These are phyloP conservation scores for Eubasilissa splendida DNA, from an alignment of 2,888 invertebrate species.

Conservation along the genomic window DNA sequence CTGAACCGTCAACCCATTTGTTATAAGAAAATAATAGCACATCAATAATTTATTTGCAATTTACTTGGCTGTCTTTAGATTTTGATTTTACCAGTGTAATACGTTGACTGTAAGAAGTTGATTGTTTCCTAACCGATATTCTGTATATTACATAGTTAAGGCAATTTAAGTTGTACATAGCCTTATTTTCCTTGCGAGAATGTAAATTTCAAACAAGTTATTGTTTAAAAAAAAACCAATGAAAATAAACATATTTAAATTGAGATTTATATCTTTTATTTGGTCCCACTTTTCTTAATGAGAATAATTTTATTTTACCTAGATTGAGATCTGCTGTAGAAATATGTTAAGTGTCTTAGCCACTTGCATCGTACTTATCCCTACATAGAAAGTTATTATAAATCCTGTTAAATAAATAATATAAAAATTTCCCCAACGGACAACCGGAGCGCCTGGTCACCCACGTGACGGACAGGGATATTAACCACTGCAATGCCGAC, in stretches of 20 bases:
- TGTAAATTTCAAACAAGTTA: constrained; percentile 50
- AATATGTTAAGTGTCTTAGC: background rate
- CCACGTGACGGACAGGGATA: no score
- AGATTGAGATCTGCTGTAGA: background rate
- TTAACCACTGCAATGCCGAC: no score
- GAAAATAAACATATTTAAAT: constrained; percentile 58
- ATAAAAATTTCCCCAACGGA: no score
- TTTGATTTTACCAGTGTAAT: constrained; percentile 47
- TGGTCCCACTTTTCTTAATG: no score
- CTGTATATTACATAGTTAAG: constrained; percentile 53
- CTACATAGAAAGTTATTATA: no score
- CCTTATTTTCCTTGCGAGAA: constrained; percentile 55
- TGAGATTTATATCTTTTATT: constrained; percentile 15
- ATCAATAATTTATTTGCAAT: constrained; percentile 52
- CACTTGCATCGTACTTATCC: background rate
- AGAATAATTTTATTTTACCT: no score
- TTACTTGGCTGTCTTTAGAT: constrained; percentile 44
- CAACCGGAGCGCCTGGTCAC: no score
- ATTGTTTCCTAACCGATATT: constrained; percentile 53
- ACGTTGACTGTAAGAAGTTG: constrained; percentile 48
- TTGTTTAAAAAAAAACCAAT: constrained; percentile 56
- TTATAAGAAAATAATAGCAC: constrained; percentile 10
- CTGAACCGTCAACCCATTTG: constrained; percentile 15
- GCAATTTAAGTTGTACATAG: constrained; percentile 57
- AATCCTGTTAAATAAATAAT: no score